These are phyloP conservation scores for Melipona bicolor DNA, from an alignment of 2,888 invertebrate species.

Conservation along the genomic window DNA sequence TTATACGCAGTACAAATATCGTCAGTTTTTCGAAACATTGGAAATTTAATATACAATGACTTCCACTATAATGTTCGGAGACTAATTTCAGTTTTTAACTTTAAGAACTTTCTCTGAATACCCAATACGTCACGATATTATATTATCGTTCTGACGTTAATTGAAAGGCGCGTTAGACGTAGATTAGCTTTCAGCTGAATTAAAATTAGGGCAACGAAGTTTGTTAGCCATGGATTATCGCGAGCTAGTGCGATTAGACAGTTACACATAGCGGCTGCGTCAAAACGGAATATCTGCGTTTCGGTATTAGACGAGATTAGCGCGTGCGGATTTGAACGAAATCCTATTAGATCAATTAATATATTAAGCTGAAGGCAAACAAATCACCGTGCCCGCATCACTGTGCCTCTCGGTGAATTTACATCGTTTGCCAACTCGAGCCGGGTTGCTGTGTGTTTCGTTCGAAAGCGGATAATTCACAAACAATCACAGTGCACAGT, in stretches of 20 bases:
- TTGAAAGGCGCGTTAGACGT: not conserved
- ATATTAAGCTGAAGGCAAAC: not conserved
- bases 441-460: fast-evolving
- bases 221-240: not conserved
- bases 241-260: not conserved
- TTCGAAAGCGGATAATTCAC: not conserved
- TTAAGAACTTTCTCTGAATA: too few relatives aligned
- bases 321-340: not conserved
- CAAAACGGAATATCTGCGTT: not conserved
- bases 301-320: conserved; percentile 8
- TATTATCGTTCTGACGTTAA: fast-evolving
- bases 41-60: too few relatives aligned
- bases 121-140: too few relatives aligned
- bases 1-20: too few relatives aligned
- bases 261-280: not conserved
- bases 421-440: not conserved
- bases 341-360: conserved; percentile 14
- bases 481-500: not conserved
- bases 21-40: too few relatives aligned
- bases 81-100: too few relatives aligned
- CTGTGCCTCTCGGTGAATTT: not conserved
- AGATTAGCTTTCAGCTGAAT: not conserved
- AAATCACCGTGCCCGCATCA: not conserved
- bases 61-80: too few relatives aligned
- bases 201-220: not conserved